Conservation (phyloP, 2,888 invertebrate species). For the Muscina levida region DNA sequence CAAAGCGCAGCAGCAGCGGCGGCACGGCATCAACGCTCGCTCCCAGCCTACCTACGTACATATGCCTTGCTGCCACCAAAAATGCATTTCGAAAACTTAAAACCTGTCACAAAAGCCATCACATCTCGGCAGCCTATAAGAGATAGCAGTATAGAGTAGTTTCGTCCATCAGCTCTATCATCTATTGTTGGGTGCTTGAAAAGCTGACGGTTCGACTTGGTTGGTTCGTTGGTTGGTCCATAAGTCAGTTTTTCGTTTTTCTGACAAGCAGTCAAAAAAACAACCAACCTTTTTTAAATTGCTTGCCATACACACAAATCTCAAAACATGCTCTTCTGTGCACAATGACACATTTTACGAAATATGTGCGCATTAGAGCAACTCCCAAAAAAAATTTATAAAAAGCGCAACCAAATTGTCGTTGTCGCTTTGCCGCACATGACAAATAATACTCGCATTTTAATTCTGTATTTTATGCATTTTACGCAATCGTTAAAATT, state of each 20-base stretch:
- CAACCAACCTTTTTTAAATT: neutral
- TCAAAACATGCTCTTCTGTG: neutral
- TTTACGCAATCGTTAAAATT: constrained; percentile 56
- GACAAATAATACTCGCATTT: constrained; percentile 54
- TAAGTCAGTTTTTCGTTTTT: neutral
- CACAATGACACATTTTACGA: constrained; percentile 36
- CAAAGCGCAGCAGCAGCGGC: constrained; percentile 15
- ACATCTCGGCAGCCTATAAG: neutral
- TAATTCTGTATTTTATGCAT: constrained; percentile 55
- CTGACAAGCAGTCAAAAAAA: neutral
- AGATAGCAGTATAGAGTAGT: too few relatives aligned
- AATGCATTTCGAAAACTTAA: neutral
- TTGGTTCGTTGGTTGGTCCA: neutral
- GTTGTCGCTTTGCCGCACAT: constrained; percentile 37
- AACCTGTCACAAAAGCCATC: constrained; percentile 23
- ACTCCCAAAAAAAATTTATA: neutral
- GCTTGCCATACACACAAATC: constrained; percentile 13
- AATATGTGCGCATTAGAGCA: constrained; percentile 10
- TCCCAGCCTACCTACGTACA: neutral
- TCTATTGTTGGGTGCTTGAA: too few relatives aligned
- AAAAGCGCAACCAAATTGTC: constrained; percentile 7
- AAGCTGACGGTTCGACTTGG: neutral
- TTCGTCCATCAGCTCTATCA: too few relatives aligned
- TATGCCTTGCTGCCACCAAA: neutral
- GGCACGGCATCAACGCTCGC: too few relatives aligned